Conservation (phyloP, 2,113 vertebrate genomes). For the Hystrix cristata region DNA sequence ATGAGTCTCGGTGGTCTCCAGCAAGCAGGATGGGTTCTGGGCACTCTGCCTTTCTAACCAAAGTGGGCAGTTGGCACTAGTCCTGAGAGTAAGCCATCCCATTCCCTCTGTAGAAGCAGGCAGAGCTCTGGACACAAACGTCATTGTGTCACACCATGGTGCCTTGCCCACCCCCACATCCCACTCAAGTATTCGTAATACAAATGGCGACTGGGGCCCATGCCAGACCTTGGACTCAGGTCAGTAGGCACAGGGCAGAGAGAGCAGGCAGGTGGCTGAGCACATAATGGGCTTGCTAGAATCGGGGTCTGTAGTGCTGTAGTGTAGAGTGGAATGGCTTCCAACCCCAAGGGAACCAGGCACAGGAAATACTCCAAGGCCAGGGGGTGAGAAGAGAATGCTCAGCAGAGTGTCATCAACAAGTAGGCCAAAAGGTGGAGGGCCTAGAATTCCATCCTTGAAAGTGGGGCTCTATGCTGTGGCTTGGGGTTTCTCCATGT, state of each 20-base stretch:
- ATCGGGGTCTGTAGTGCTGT: not conserved
- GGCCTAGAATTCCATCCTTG: not conserved
- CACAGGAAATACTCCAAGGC: not conserved
- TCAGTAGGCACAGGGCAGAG: not conserved
- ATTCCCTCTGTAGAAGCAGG: not conserved
- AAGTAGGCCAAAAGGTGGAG: not conserved
- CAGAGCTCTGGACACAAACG: too few relatives aligned
- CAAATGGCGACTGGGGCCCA: not conserved
- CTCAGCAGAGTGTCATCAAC: not conserved
- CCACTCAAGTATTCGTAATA: not conserved
- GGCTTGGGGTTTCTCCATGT: not conserved
- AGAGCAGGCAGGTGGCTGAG: not conserved
- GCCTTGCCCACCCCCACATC: not conserved
- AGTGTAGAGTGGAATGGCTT: not conserved
- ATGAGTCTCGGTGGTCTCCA: not conserved
- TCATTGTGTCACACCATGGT: not conserved
- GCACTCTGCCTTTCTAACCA: not conserved
- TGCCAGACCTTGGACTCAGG: not conserved
- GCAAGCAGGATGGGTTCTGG: not conserved
- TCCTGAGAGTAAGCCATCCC: not conserved
- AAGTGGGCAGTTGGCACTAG: not conserved
- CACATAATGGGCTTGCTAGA: not conserved
- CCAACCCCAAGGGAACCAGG: not conserved
- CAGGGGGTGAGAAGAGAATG: not conserved
- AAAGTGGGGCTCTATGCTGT: not conserved